Percentiles rank a stretch among this genome's conserved stretches.
Evolutionary conservation across 1,140 invertebrate genomes (phyloP).

Genomic region (Dinoponera quadriceps): DNA sequence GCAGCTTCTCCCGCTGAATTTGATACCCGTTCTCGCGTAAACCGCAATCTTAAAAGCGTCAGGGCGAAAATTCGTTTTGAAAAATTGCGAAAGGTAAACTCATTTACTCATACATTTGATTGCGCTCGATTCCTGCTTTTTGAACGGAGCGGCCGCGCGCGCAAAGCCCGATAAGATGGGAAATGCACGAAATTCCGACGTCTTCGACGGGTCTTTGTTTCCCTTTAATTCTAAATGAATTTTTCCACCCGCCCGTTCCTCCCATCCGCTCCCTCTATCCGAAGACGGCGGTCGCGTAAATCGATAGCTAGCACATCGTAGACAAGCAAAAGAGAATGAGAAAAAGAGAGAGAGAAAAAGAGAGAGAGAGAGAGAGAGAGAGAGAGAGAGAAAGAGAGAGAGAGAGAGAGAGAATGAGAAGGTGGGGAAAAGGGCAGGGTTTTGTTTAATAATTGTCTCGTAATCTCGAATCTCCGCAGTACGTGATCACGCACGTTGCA

Average conservation of each 20-base stretch:
- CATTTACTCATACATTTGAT: too few species aligned
- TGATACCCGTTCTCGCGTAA: too few species aligned
- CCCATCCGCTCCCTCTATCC: constrained; percentile 3
- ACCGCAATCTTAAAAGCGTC: too few species aligned
- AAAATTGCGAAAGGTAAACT: too few species aligned
- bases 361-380: not conserved
- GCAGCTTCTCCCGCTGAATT: too few species aligned
- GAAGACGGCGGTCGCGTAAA: constrained; percentile 18
- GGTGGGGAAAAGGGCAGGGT: not conserved
- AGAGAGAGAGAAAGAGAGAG: not conserved
- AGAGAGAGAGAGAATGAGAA: not conserved
- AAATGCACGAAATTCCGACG: not conserved
- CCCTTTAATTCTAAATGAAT: constrained; percentile 6
- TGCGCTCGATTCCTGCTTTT: too few species aligned
- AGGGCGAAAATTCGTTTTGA: too few species aligned
- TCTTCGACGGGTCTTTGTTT: constrained; percentile 7
- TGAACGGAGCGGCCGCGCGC: too few species aligned
- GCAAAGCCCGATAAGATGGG: too few species aligned
- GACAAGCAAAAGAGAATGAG: not conserved
- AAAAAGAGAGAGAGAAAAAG: not conserved
- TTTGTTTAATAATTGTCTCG: constrained; percentile 53
- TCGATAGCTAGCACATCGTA: constrained; percentile 27
- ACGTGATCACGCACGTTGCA: constrained; percentile 56
- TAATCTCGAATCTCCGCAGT: constrained; percentile 52
- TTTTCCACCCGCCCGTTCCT: not conserved